phyloP scores from a whole-genome alignment of 2,113 vertebrate genomes.

The Dipodomys ordii region DNA sequence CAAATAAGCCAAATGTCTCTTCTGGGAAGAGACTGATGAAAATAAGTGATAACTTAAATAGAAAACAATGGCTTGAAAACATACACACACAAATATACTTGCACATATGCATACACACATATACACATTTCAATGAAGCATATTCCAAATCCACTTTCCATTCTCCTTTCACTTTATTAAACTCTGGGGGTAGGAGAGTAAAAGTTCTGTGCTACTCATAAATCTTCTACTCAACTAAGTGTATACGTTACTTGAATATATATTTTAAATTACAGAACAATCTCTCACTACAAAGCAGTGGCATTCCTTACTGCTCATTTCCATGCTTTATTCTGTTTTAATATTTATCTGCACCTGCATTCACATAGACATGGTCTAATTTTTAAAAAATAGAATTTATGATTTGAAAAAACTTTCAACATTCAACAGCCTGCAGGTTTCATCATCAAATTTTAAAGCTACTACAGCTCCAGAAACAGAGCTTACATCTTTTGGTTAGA shows the following conservation, averaged over 20 bases:
- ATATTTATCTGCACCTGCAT: background rate
- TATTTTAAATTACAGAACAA: background rate
- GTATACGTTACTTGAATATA: background rate
- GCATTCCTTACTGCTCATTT: background rate
- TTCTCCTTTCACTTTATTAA: background rate
- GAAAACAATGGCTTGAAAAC: slow-evolving; percentile 42
- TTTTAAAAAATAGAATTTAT: background rate
- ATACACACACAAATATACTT: background rate
- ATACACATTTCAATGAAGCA: background rate
- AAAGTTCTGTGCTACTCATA: background rate
- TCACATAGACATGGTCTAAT: background rate
- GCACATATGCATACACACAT: too few species aligned
- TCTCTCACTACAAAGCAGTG: too few species aligned
- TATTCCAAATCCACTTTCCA: background rate
- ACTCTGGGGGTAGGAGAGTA: background rate
- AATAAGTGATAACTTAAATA: slow-evolving; percentile 17
- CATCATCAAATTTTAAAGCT: background rate
- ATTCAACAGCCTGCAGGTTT: background rate
- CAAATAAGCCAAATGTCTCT: background rate
- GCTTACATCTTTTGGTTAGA: background rate
- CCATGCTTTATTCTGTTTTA: background rate
- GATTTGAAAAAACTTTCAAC: background rate
- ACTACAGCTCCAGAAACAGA: background rate
- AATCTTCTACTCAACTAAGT: slow-evolving; percentile 11
- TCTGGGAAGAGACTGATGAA: slow-evolving; percentile 12